Percentiles rank a stretch among this genome's conserved stretches.
Evolutionary conservation across 2,113 vertebrate genomes (phyloP).

Genomic region (Nycticryphes semicollaris): DNA sequence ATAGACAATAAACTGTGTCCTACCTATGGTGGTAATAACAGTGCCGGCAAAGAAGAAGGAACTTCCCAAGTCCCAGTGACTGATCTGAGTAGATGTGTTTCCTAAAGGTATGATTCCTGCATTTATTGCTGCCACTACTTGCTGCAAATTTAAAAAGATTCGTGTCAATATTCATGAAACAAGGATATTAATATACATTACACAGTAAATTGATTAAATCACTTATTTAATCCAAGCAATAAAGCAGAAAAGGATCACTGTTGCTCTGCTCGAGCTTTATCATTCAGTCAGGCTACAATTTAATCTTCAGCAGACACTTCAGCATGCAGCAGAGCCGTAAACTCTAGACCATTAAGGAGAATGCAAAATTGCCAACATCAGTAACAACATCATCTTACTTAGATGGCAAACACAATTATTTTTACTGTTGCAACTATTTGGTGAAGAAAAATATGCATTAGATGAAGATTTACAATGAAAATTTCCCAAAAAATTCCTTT

Average conservation of each 20-base stretch:
- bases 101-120: constrained; percentile 93
- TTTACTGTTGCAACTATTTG: background rate
- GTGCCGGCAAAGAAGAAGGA: constrained; percentile 99
- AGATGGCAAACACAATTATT: background rate
- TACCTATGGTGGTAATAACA: constrained; percentile 99
- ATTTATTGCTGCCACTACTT: constrained; percentile 94
- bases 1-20: constrained; percentile 73
- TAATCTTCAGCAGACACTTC: background rate
- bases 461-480: background rate
- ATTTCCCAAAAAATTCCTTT: background rate
- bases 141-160: constrained; percentile 86
- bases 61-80: constrained; percentile 98
- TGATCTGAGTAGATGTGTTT: constrained; percentile 90
- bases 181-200: constrained; percentile 26
- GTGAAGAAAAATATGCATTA: constrained; percentile 7
- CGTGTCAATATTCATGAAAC: constrained; percentile 71
- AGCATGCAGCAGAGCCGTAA: background rate
- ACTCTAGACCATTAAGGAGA: background rate
- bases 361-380: background rate
- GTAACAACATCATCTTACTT: background rate
- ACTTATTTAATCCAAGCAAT: background rate
- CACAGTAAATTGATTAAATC: background rate
- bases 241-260: background rate
- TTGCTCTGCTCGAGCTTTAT: background rate
- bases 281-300: background rate